A percentile compares a stretch with the other conserved stretches of the same genome.
Evolutionary conservation across 2,113 vertebrate species (phyloP).

Genomic region (Scomber japonicus): DNA sequence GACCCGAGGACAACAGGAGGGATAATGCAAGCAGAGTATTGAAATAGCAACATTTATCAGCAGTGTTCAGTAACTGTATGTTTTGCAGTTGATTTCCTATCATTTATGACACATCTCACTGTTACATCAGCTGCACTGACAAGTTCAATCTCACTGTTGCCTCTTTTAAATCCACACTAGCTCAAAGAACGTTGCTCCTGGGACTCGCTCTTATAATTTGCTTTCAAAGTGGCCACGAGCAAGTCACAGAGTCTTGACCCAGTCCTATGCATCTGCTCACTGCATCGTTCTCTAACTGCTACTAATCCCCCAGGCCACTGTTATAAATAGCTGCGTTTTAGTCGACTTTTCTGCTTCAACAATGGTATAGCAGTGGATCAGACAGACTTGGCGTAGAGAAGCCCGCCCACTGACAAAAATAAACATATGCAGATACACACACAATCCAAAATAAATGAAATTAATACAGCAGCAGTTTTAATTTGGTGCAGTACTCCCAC

Average conservation of each 20-base stretch:
- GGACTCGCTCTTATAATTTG: slow-evolving; percentile 59
- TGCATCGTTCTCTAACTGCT: slow-evolving; percentile 54
- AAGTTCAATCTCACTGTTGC: slow-evolving; percentile 17
- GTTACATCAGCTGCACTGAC: not conserved
- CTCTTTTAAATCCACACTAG: slow-evolving; percentile 30
- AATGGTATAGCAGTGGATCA: slow-evolving; percentile 40
- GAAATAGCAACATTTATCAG: not conserved
- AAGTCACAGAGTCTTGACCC: slow-evolving; percentile 62
- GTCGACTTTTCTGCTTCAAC: slow-evolving; percentile 44
- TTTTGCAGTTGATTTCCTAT: slow-evolving; percentile 6
- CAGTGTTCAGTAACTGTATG: not conserved
- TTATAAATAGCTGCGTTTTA: slow-evolving; percentile 60
- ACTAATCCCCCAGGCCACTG: slow-evolving; percentile 41
- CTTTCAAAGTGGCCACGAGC: slow-evolving; percentile 54
- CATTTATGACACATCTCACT: not conserved
- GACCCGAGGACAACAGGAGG: no score
- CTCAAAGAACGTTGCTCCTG: slow-evolving; percentile 19
- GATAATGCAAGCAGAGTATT: no score
- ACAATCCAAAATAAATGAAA: slow-evolving; percentile 33
- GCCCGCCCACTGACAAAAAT: slow-evolving; percentile 38
- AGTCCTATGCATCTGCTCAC: slow-evolving; percentile 46
- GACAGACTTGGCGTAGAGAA: slow-evolving; percentile 29
- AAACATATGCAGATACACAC: slow-evolving; percentile 30
- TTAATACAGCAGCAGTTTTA: slow-evolving; percentile 25
- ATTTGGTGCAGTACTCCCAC: slow-evolving; percentile 54